Evolutionary conservation across 2,113 vertebrate genomes (phyloP).

Genomic region (Colossoma macropomum): DNA sequence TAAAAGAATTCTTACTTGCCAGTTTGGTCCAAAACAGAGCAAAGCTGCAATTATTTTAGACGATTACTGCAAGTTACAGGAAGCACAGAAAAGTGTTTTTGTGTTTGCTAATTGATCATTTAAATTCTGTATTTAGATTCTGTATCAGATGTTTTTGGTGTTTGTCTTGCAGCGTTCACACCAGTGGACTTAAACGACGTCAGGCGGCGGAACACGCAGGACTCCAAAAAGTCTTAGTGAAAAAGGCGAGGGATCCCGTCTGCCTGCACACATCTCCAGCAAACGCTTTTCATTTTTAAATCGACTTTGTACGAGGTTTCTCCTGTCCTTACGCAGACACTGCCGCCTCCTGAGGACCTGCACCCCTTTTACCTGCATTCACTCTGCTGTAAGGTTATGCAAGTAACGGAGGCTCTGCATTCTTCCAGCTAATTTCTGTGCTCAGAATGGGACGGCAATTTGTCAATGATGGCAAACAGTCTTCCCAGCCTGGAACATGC

Average conservation of each 20-base stretch:
- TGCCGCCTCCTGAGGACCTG: neutral
- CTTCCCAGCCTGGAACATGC: neutral
- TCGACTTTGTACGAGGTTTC: neutral
- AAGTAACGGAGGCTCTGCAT: neutral
- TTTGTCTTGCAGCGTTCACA: conserved; percentile 45
- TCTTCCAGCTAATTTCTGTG: too few relatives aligned
- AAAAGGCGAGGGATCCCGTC: neutral
- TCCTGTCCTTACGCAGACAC: neutral
- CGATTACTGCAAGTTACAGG: too few relatives aligned
- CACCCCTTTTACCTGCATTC: neutral
- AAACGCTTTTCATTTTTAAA: neutral
- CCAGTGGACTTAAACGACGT: conserved; percentile 50
- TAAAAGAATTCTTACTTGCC: too few relatives aligned
- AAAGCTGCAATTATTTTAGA: too few relatives aligned
- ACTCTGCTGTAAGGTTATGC: neutral
- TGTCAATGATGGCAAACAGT: neutral
- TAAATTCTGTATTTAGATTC: too few relatives aligned
- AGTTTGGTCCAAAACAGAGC: too few relatives aligned
- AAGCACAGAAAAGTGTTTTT: too few relatives aligned
- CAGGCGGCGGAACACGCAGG: conserved; percentile 44
- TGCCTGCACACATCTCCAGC: neutral
- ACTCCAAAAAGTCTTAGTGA: conserved; percentile 48
- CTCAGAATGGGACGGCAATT: neutral
- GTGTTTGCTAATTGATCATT: too few relatives aligned
- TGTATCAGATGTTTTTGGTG: neutral